Percentiles rank a stretch among this genome's conserved stretches.
Conservation (phyloP, 1,140 invertebrate species). For the Dendrolimus punctatus region DNA sequence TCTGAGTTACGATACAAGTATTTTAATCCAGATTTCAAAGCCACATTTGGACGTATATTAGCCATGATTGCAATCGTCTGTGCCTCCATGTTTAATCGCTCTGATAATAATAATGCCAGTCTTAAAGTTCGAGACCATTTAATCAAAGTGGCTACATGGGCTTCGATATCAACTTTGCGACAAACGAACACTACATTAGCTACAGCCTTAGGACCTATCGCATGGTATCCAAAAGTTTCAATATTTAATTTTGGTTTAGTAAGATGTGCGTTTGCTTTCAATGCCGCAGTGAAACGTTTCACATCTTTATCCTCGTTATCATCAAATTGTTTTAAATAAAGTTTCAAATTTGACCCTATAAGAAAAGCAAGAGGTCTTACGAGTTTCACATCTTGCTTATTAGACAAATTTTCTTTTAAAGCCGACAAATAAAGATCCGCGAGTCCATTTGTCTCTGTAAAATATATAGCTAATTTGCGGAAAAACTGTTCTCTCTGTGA, state of each 20-base stretch:
- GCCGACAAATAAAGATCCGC: not conserved
- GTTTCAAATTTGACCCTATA: not conserved
- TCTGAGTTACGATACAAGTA: slow-evolving; percentile 9
- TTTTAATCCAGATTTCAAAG: slow-evolving; percentile 22
- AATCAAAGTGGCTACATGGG: slow-evolving; percentile 21
- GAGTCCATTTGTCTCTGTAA: slow-evolving; percentile 1
- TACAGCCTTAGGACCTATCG: slow-evolving; percentile 14
- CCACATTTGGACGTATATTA: slow-evolving; percentile 18
- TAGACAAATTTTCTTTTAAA: not conserved
- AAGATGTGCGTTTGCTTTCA: slow-evolving; percentile 31
- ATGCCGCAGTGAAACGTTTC: slow-evolving; percentile 14
- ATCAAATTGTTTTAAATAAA: not conserved
- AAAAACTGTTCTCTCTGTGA: slow-evolving; percentile 2
- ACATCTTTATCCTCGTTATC: slow-evolving; percentile 5
- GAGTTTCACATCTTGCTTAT: not conserved
- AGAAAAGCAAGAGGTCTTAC: not conserved
- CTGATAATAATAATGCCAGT: slow-evolving; percentile 21
- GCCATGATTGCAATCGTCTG: slow-evolving; percentile 14
- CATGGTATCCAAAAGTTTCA: slow-evolving; percentile 19
- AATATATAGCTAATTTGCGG: slow-evolving; percentile 4
- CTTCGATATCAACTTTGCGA: not conserved
- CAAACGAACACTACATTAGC: slow-evolving; percentile 4
- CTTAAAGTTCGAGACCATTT: slow-evolving; percentile 20
- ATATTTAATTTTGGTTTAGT: slow-evolving; percentile 24
- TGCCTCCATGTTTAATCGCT: slow-evolving; percentile 13